These are phyloP conservation scores for Oceanodroma leucorhoa DNA, from an alignment of 2,797 vertebrate genomes.

Conservation along the genomic window DNA sequence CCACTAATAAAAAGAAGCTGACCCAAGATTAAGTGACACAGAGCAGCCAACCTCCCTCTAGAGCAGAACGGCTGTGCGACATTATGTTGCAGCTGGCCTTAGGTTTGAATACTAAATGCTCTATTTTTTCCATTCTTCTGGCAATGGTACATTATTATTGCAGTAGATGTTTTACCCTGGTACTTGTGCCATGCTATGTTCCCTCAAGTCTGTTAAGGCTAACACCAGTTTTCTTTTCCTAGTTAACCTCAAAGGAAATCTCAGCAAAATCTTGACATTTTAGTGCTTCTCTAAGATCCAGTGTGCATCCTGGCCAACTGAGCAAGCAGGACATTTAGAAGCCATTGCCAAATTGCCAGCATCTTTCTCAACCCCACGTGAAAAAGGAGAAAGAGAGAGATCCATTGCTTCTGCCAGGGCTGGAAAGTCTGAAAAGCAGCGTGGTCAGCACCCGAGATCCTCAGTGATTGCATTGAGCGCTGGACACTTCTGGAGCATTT, in stretches of 20 bases:
- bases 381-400: not conserved
- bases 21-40: not conserved
- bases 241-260: not conserved
- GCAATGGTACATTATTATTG: not conserved
- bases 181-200: not conserved
- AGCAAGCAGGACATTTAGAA: not conserved
- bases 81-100: accelerated
- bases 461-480: not conserved
- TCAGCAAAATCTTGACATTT: not conserved
- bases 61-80: not conserved
- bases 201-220: not conserved
- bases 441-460: not conserved
- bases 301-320: too few species aligned
- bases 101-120: not conserved
- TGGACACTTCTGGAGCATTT: not conserved
- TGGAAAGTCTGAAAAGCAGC: not conserved
- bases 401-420: not conserved
- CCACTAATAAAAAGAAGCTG: not conserved
- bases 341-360: not conserved
- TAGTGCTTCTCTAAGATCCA: not conserved
- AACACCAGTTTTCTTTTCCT: not conserved
- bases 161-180: not conserved
- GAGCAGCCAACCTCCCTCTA: not conserved
- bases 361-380: not conserved
- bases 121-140: not conserved